Conservation (phyloP, 2,113 vertebrate species). For the Irena cyanogastra region DNA sequence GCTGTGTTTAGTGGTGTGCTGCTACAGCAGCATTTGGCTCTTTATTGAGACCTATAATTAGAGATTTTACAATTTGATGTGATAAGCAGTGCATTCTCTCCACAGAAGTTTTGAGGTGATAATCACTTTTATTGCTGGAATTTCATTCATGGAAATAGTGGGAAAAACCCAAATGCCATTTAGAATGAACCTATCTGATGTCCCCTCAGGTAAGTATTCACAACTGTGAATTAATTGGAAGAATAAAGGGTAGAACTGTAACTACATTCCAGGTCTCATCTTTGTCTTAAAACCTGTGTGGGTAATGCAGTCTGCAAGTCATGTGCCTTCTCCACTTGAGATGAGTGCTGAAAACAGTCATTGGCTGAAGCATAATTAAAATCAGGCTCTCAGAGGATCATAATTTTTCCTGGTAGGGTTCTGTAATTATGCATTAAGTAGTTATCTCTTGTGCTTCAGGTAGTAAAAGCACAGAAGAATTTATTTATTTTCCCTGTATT, state of each 20-base stretch:
- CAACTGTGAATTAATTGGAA: not conserved
- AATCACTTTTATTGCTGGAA: not conserved
- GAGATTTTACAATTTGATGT: not conserved
- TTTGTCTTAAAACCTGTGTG: not conserved
- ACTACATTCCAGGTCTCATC: not conserved
- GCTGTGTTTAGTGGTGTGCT: not conserved
- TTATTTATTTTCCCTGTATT: not conserved
- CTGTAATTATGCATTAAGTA: constrained; percentile 16
- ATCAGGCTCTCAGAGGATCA: not conserved
- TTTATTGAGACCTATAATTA: not conserved
- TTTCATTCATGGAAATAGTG: not conserved
- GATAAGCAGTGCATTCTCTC: not conserved
- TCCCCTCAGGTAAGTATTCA: not conserved
- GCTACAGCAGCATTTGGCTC: constrained; percentile 15
- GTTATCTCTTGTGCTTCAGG: not conserved
- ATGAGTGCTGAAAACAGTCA: not conserved
- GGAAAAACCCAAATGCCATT: not conserved
- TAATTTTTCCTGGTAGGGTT: not conserved
- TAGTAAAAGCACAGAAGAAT: not conserved
- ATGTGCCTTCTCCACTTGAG: not conserved
- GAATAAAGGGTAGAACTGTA: not conserved
- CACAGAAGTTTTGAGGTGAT: not conserved
- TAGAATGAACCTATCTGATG: not conserved
- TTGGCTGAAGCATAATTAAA: constrained; percentile 16
- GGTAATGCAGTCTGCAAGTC: not conserved